Conservation (phyloP, 2,888 invertebrate species). For the Eulithis testata region DNA sequence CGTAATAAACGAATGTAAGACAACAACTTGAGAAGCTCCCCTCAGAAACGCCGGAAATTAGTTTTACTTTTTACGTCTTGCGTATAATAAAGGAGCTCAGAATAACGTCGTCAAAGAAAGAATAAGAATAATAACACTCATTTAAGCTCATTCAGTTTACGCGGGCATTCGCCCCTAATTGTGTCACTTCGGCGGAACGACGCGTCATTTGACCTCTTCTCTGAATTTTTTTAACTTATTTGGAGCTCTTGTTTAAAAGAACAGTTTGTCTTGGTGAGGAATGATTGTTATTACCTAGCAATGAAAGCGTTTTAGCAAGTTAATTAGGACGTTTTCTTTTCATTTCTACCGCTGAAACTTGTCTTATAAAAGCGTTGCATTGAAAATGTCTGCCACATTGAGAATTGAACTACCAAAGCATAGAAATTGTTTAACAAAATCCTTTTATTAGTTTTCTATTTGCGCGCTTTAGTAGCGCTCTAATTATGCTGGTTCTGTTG, state of each 20-base stretch:
- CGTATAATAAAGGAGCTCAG: slow-evolving; percentile 42
- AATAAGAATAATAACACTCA: slow-evolving; percentile 46
- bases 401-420: not conserved
- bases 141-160: slow-evolving; percentile 46
- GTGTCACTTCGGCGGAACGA: slow-evolving; percentile 40
- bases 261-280: slow-evolving; percentile 23
- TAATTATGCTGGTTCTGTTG: slow-evolving; percentile 24
- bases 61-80: slow-evolving; percentile 41
- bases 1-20: slow-evolving; percentile 6
- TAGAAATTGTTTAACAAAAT: slow-evolving; percentile 11
- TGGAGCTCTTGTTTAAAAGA: slow-evolving; percentile 29
- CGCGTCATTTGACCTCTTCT: slow-evolving; percentile 43
- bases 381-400: not conserved
- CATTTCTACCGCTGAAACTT: slow-evolving; percentile 1
- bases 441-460: slow-evolving; percentile 14
- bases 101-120: slow-evolving; percentile 45
- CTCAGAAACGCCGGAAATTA: slow-evolving; percentile 37
- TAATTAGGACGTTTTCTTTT: slow-evolving; percentile 3
- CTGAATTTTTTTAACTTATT: slow-evolving; percentile 43
- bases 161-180: slow-evolving; percentile 44
- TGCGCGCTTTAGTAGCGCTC: slow-evolving; percentile 8
- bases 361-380: not conserved
- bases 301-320: slow-evolving; percentile 24
- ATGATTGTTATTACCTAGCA: slow-evolving; percentile 26
- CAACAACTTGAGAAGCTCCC: slow-evolving; percentile 3